Conservation (phyloP, 2,797 vertebrate species). For the Anguilla marmorata region DNA sequence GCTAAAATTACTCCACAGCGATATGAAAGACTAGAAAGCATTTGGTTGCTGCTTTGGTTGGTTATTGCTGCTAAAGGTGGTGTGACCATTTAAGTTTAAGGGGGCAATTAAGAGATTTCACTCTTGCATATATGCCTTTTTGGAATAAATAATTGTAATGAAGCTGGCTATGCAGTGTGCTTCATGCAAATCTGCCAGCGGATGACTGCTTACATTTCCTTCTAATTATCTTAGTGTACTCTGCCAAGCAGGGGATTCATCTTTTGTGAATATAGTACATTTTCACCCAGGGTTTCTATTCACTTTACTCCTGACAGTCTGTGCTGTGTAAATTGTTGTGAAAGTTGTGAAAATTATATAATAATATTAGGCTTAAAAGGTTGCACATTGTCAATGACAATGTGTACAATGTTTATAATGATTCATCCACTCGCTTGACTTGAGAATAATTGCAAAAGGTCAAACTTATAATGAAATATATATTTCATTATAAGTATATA, state of each 20-base stretch:
- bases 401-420: background rate
- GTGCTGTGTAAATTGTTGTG: background rate
- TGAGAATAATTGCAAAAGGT: background rate
- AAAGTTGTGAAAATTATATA: background rate
- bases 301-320: background rate
- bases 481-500: background rate
- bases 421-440: background rate
- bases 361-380: background rate
- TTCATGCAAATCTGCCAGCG: background rate
- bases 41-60: no score
- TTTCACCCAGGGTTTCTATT: background rate
- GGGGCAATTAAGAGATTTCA: no score
- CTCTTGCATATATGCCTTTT: background rate
- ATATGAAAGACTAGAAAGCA: no score
- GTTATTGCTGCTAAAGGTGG: no score
- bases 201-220: background rate
- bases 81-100: no score
- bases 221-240: background rate
- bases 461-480: background rate
- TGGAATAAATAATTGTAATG: background rate
- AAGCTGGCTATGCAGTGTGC: background rate
- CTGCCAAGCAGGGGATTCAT: background rate
- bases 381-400: background rate
- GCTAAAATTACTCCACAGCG: no score
- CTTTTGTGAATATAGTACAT: background rate